These are phyloP conservation scores for Drosophila kohkoa DNA, from an alignment of 1,140 invertebrate species.

Conservation along the genomic window DNA sequence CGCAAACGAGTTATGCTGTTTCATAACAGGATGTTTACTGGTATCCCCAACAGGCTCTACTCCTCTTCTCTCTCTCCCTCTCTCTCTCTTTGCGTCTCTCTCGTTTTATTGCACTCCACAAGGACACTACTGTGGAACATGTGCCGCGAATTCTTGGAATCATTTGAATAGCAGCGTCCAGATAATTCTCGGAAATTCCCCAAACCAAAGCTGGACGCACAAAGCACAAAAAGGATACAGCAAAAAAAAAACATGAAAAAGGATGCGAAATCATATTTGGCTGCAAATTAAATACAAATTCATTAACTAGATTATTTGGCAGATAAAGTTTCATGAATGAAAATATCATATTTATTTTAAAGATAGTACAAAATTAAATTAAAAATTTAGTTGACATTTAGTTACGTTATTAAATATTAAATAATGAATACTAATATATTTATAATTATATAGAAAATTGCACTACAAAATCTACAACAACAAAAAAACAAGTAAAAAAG, in stretches of 20 bases:
- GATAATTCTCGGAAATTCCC: conserved; percentile 35
- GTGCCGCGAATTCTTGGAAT: conserved; percentile 61
- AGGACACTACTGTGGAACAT: conserved; percentile 51
- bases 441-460: too few species aligned
- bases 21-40: conserved; percentile 71
- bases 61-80: conserved; percentile 29
- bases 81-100: conserved; percentile 1
- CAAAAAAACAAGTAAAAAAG: too few species aligned
- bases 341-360: too few species aligned
- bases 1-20: conserved; percentile 52
- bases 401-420: too few species aligned
- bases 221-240: background rate
- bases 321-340: too few species aligned
- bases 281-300: background rate
- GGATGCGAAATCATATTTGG: background rate
- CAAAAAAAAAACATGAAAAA: background rate
- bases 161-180: conserved; percentile 50
- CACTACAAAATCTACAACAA: too few species aligned
- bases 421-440: too few species aligned
- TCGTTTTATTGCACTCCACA: conserved; percentile 18
- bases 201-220: conserved; percentile 62
- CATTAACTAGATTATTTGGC: too few species aligned
- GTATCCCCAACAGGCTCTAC: conserved; percentile 22
- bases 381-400: too few species aligned
- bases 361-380: too few species aligned